These are phyloP conservation scores for Volucella inanis DNA, from an alignment of 2,888 invertebrate species.

Conservation along the genomic window DNA sequence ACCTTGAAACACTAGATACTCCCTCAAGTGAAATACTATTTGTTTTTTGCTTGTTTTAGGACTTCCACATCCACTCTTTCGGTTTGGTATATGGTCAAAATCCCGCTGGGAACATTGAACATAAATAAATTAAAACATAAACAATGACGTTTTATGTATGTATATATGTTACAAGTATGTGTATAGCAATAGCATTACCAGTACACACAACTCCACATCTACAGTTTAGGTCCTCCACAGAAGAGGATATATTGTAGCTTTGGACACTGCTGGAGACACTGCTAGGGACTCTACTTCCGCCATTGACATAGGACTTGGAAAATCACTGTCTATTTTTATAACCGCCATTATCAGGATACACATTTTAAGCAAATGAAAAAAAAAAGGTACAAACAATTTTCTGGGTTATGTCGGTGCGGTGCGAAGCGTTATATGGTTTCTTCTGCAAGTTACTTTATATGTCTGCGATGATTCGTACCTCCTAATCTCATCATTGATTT, in stretches of 20 bases:
- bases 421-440: slow-evolving; percentile 2
- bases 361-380: slow-evolving; percentile 7
- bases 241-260: no score
- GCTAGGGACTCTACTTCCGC: neutral
- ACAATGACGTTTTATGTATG: neutral
- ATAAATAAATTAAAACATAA: slow-evolving; percentile 45
- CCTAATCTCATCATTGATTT: slow-evolving; percentile 14
- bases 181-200: neutral
- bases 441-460: slow-evolving; percentile 27
- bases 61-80: neutral
- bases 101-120: slow-evolving; percentile 8
- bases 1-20: slow-evolving; percentile 1
- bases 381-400: slow-evolving; percentile 18
- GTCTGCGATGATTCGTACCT: slow-evolving; percentile 29
- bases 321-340: slow-evolving; percentile 10
- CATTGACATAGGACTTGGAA: slow-evolving; percentile 38
- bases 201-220: neutral
- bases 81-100: slow-evolving; percentile 25
- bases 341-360: slow-evolving; percentile 7
- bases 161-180: neutral
- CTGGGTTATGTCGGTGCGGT: slow-evolving; percentile 36
- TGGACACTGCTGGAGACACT: slow-evolving; percentile 3
- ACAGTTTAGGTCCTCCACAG: no score
- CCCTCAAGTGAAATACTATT: slow-evolving; percentile 21
- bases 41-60: neutral